Evolutionary conservation across 2,797 vertebrate genomes (phyloP).

Genomic region (Serranus cabrilla): DNA sequence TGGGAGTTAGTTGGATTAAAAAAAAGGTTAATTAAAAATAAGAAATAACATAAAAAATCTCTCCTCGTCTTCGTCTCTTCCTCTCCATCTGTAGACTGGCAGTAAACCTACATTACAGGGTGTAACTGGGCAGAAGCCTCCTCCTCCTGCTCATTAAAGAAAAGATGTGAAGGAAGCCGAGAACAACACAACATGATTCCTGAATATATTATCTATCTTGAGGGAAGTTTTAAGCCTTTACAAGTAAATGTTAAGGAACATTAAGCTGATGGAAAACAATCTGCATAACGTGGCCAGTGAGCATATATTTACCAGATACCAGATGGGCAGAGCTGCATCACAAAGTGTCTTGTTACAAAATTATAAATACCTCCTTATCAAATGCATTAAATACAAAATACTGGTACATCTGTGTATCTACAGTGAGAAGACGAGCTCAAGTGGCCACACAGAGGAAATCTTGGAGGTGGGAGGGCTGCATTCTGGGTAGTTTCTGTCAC

Average conservation of each 20-base stretch:
- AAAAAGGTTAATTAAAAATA: slow-evolving; percentile 53
- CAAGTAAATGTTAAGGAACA: not conserved
- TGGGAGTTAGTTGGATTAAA: slow-evolving; percentile 45
- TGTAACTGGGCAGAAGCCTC: slow-evolving; percentile 33
- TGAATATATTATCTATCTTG: slow-evolving; percentile 31
- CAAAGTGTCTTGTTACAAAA: too few species aligned
- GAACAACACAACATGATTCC: slow-evolving; percentile 32
- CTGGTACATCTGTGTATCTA: too few species aligned
- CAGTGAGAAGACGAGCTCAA: too few species aligned
- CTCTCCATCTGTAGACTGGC: slow-evolving; percentile 40
- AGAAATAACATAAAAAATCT: slow-evolving; percentile 18
- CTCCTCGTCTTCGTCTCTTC: slow-evolving; percentile 18
- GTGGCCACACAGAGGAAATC: too few species aligned
- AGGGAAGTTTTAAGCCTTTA: slow-evolving; percentile 32
- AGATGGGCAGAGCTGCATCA: too few species aligned
- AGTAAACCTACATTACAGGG: slow-evolving; percentile 24
- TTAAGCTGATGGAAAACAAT: slow-evolving; percentile 37
- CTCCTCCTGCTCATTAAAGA: slow-evolving; percentile 49
- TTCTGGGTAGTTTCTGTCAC: too few species aligned
- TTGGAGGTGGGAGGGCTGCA: too few species aligned
- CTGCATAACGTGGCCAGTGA: slow-evolving; percentile 8
- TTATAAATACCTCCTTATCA: too few species aligned
- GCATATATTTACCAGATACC: not conserved
- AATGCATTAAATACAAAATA: too few species aligned
- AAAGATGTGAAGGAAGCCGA: slow-evolving; percentile 45